These are phyloP conservation scores for Ptilonorhynchus violaceus DNA, from an alignment of 2,113 vertebrate species.

Conservation along the genomic window DNA sequence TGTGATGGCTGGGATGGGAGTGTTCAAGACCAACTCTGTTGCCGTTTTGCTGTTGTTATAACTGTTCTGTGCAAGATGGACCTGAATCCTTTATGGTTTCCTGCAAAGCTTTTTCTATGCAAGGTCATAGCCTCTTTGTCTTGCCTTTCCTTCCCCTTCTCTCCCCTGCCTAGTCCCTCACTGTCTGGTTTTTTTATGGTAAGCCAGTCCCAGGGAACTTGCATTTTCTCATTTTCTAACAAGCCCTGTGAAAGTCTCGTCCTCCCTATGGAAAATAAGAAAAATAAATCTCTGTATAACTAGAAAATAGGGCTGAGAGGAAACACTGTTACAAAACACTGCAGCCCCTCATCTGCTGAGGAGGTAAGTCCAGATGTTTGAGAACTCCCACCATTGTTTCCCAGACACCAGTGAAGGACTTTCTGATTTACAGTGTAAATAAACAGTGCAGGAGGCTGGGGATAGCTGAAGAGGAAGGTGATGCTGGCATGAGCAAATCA, in stretches of 20 bases:
- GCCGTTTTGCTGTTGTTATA: slow-evolving; percentile 26
- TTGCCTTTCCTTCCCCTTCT: slow-evolving; percentile 25
- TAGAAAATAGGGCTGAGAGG: neutral
- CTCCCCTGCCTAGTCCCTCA: neutral
- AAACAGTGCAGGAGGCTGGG: neutral
- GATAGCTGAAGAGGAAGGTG: neutral
- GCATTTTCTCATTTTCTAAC: slow-evolving; percentile 37
- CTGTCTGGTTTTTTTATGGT: neutral
- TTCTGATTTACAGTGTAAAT: neutral
- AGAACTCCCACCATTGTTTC: neutral
- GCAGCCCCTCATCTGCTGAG: neutral
- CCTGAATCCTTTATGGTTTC: neutral
- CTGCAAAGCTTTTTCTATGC: slow-evolving; percentile 29
- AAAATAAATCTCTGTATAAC: neutral
- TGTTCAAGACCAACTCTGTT: slow-evolving; percentile 19
- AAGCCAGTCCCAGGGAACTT: neutral
- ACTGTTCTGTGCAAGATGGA: slow-evolving; percentile 32
- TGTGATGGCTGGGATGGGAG: neutral
- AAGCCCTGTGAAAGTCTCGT: slow-evolving; percentile 16
- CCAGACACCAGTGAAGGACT: neutral
- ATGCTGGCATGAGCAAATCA: neutral
- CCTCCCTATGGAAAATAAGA: neutral
- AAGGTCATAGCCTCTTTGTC: slow-evolving; percentile 10
- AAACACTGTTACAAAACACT: neutral
- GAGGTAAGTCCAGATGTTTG: neutral